Conservation (phyloP, 2,888 invertebrate species). For the Tenthredo livida region DNA sequence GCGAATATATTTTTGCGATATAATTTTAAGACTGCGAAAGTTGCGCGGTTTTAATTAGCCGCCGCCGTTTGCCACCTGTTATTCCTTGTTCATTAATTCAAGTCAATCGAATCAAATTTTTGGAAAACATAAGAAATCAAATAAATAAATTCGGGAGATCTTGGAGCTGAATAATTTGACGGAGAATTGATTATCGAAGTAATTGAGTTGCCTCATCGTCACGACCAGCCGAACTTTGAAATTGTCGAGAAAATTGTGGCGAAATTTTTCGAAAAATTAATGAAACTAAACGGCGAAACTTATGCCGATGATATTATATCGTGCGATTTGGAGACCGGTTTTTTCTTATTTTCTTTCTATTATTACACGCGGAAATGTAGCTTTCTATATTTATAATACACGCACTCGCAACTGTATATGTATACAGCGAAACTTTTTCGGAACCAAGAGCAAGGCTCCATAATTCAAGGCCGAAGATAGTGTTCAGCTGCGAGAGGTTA, state of each 20-base stretch:
- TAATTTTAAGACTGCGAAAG: background rate
- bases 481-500: background rate
- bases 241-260: background rate
- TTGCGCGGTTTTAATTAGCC: background rate
- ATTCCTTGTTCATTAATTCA: background rate
- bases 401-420: background rate
- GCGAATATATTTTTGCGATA: constrained; percentile 9
- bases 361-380: background rate
- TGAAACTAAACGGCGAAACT: background rate
- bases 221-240: background rate
- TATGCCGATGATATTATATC: background rate
- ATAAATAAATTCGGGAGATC: too few species aligned
- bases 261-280: background rate
- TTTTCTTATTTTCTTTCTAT: background rate
- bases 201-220: background rate
- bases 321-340: background rate
- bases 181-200: background rate
- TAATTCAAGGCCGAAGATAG: constrained; percentile 31
- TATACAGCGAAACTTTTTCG: constrained; percentile 13
- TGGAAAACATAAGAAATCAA: too few species aligned
- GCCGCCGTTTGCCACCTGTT: constrained; percentile 2
- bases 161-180: too few species aligned
- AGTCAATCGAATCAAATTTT: too few species aligned
- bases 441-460: constrained; percentile 26
- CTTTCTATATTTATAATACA: background rate